Conservation (phyloP, 1,140 invertebrate species). For the Pollicipes pollicipes region DNA sequence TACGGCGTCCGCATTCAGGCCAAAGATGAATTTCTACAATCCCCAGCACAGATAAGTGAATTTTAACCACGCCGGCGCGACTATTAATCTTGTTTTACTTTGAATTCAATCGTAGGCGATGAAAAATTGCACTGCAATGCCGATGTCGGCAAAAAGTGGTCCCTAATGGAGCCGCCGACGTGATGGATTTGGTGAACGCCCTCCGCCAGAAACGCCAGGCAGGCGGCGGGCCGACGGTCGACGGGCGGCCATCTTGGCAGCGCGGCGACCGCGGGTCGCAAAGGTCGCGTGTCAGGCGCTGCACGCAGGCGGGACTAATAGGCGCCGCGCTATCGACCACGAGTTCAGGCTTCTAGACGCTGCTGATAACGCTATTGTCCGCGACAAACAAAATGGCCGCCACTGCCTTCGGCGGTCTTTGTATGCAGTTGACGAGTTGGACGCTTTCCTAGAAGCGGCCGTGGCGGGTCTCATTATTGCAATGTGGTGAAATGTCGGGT, state of each 20-base stretch:
- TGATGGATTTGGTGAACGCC: not conserved
- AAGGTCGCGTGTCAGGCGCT: not conserved
- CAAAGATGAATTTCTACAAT: conserved; percentile 2
- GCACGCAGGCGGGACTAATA: not conserved
- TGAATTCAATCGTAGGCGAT: not conserved
- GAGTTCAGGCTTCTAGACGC: not conserved
- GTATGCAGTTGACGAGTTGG: no score
- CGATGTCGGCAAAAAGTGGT: not conserved
- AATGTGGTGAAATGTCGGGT: no score
- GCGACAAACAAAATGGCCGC: not conserved
- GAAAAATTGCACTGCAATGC: not conserved
- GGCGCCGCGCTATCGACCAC: not conserved
- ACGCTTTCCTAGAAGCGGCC: no score
- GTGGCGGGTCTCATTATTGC: no score
- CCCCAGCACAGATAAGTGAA: not conserved
- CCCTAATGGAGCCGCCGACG: not conserved
- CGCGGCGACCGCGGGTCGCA: not conserved
- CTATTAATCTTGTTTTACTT: not conserved
- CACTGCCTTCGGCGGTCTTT: no score
- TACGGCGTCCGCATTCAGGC: not conserved
- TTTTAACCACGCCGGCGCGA: not conserved
- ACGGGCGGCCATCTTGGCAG: not conserved
- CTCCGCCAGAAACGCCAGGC: no score
- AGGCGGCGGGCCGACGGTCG: no score
- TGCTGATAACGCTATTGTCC: not conserved